phyloP scores from a whole-genome alignment of 2,797 vertebrate species.

The Xiphorhynchus erythropygius region DNA sequence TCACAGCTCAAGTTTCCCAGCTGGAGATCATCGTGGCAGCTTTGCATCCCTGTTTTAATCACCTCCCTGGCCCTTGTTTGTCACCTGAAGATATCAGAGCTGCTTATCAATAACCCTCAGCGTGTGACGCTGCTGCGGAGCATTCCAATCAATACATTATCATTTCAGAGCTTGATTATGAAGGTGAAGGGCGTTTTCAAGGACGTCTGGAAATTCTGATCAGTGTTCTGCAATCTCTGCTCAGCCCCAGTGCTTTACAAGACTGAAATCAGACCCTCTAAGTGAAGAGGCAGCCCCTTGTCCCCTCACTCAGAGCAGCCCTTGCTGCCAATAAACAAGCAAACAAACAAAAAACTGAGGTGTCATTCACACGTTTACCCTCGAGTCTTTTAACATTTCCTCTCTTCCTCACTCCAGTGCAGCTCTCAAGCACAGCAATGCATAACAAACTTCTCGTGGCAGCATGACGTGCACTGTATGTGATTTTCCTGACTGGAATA shows the following conservation, averaged over 20 bases:
- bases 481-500: neutral
- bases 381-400: neutral
- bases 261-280: neutral
- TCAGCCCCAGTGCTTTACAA: neutral
- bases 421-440: neutral
- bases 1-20: neutral
- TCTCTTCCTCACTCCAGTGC: neutral
- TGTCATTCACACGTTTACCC: neutral
- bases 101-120: neutral
- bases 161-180: neutral
- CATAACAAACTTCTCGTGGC: neutral
- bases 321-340: neutral
- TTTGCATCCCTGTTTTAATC: neutral
- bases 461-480: accelerated
- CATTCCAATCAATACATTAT: constrained; percentile 11
- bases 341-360: neutral
- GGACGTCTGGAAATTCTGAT: constrained; percentile 4
- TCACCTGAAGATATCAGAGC: constrained; percentile 10
- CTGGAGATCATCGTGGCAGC: accelerated
- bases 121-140: neutral
- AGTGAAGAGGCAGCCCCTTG: neutral
- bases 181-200: constrained; percentile 33
- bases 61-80: accelerated
- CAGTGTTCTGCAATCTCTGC: neutral
- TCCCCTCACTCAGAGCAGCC: neutral